phyloP scores from a whole-genome alignment of 2,888 invertebrate species.

The Sphinx pinastri region DNA sequence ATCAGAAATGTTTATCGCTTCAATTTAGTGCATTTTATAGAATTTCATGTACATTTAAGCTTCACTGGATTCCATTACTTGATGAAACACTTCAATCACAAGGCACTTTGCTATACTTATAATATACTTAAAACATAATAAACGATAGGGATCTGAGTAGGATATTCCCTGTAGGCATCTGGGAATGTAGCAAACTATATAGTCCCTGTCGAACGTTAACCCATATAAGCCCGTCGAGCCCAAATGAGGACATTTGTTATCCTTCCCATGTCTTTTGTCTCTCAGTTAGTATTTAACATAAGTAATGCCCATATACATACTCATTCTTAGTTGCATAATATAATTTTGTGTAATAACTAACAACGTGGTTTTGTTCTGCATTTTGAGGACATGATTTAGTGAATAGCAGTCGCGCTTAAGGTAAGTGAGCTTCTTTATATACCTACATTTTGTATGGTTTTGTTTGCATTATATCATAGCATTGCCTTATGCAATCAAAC shows the following conservation, averaged over 20 bases:
- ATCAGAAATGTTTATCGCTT: background rate
- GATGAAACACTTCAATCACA: conserved; percentile 1
- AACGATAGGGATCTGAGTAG: background rate
- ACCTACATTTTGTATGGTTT: conserved; percentile 16
- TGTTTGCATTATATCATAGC: conserved; percentile 14
- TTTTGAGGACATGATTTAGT: conserved; percentile 6
- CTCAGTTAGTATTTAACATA: background rate
- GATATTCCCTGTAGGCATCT: conserved; percentile 1
- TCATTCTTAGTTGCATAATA: conserved; percentile 19
- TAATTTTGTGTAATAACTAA: conserved; percentile 19
- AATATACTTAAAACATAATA: background rate
- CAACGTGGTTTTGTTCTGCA: conserved; percentile 13
- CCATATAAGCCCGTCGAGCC: conserved; percentile 22
- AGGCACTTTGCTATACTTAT: conserved; percentile 16
- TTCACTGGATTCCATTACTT: conserved; percentile 8
- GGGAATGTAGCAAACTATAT: background rate
- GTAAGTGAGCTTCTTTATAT: conserved; percentile 20
- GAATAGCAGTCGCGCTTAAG: background rate
- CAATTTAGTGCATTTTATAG: conserved; percentile 17
- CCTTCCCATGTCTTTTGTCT: conserved; percentile 1
- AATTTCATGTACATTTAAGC: conserved; percentile 16
- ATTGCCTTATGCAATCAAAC: conserved; percentile 8
- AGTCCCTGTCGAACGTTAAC: conserved; percentile 2
- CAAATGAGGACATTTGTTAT: conserved; percentile 23
- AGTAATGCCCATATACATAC: background rate